A percentile compares a stretch with the other conserved stretches of the same genome.
phyloP scores from a whole-genome alignment of 2,797 vertebrate species.

The Brotula barbata region DNA sequence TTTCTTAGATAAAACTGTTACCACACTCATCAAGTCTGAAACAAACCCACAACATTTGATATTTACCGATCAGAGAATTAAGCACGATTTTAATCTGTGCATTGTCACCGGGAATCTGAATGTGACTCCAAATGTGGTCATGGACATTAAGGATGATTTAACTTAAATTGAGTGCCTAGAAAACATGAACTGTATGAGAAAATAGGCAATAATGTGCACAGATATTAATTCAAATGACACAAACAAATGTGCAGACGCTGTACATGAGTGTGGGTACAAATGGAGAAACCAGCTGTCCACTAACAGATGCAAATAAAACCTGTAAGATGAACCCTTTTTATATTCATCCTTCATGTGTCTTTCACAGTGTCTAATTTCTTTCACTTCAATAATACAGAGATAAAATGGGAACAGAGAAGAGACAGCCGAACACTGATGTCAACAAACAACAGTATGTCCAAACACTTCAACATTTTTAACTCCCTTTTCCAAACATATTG shows the following conservation, averaged over 20 bases:
- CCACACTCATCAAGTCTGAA: too few relatives aligned
- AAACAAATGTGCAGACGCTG: conserved; percentile 21
- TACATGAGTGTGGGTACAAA: conserved; percentile 3
- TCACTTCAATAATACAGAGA: conserved; percentile 38
- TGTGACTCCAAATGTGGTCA: conserved; percentile 41
- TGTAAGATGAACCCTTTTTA: too few relatives aligned
- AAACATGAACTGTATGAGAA: background rate
- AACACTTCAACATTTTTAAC: too few relatives aligned
- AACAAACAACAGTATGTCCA: too few relatives aligned
- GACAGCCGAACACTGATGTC: conserved; percentile 30
- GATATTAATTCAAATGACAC: conserved; percentile 17
- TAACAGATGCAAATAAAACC: conserved; percentile 28
- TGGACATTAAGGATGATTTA: conserved; percentile 27
- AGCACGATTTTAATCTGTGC: too few relatives aligned
- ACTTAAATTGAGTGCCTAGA: conserved; percentile 9
- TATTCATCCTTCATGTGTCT: background rate
- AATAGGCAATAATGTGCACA: background rate
- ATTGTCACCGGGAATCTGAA: conserved; percentile 20
- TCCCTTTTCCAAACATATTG: too few relatives aligned
- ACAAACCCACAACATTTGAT: too few relatives aligned
- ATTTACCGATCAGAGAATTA: too few relatives aligned
- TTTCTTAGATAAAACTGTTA: too few relatives aligned
- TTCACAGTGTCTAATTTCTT: conserved; percentile 42
- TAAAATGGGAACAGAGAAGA: conserved; percentile 28
- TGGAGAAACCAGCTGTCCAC: background rate